A percentile compares a stretch with the other conserved stretches of the same genome.
These are phyloP conservation scores for Elgaria multicarinata DNA, from an alignment of 2,113 vertebrate genomes.

Conservation along the genomic window DNA sequence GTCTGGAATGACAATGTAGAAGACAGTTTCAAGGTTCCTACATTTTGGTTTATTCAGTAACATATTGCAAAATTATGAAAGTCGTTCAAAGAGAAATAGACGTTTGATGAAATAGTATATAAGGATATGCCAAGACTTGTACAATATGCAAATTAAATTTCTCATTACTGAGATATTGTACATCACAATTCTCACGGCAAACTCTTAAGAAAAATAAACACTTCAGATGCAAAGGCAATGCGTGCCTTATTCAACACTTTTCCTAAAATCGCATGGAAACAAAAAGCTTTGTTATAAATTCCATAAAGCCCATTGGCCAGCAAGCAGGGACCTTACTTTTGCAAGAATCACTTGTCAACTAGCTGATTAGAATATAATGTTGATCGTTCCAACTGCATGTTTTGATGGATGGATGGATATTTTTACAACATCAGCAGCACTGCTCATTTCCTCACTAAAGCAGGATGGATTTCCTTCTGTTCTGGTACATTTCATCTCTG, in stretches of 20 bases:
- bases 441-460: neutral
- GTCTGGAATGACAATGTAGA: neutral
- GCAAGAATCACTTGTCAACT: neutral
- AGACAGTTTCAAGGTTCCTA: neutral
- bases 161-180: neutral
- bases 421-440: neutral
- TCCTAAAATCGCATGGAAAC: neutral
- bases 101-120: neutral
- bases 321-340: neutral
- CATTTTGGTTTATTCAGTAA: neutral
- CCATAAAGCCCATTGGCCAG: fast-evolving
- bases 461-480: conserved; percentile 6
- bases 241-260: neutral
- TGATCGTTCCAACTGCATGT: neutral
- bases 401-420: neutral
- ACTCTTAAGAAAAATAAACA: neutral
- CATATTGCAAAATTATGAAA: neutral
- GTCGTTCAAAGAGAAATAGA: neutral
- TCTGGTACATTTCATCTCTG: conserved; percentile 16
- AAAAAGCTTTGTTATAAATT: conserved; percentile 10
- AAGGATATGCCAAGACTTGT: neutral
- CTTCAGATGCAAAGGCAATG: neutral
- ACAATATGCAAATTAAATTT: neutral
- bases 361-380: neutral
- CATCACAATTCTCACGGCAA: neutral